A percentile compares a stretch with the other conserved stretches of the same genome.
phyloP scores from a whole-genome alignment of 2,113 vertebrate species.

The Bothrops jararaca region DNA sequence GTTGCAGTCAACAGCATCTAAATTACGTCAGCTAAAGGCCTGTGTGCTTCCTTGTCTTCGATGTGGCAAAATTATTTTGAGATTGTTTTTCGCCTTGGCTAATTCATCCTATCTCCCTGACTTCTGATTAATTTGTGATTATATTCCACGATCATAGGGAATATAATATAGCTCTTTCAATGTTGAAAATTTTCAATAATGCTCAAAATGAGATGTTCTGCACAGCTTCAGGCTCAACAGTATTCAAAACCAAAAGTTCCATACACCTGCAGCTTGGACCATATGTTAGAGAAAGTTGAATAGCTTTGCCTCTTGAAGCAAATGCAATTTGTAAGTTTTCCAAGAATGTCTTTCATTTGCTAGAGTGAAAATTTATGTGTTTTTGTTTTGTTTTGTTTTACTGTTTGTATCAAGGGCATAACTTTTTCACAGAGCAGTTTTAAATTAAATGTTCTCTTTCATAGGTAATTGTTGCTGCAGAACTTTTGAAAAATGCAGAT shows the following conservation, averaged over 20 bases:
- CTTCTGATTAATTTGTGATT: not conserved
- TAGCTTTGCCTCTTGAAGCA: not conserved
- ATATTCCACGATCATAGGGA: not conserved
- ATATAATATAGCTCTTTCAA: not conserved
- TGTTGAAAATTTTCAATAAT: not conserved
- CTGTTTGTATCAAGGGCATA: not conserved
- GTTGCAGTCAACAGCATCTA: not conserved
- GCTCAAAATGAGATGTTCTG: not conserved
- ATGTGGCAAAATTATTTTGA: not conserved
- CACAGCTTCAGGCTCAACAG: not conserved
- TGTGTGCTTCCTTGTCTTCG: not conserved
- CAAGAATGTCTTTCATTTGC: not conserved
- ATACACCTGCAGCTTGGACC: not conserved
- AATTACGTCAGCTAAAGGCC: not conserved
- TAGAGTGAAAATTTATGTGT: not conserved
- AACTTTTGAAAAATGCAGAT: conserved; percentile 94
- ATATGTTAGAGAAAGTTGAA: not conserved
- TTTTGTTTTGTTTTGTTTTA: not conserved
- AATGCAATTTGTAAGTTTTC: not conserved
- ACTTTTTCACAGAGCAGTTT: not conserved
- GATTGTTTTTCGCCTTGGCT: not conserved
- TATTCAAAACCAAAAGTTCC: not conserved
- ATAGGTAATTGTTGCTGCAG: conserved; percentile 96
- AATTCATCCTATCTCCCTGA: not conserved
- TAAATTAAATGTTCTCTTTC: conserved; percentile 23